Conservation (phyloP, 2,113 vertebrate genomes). For the Anas platyrhynchos region DNA sequence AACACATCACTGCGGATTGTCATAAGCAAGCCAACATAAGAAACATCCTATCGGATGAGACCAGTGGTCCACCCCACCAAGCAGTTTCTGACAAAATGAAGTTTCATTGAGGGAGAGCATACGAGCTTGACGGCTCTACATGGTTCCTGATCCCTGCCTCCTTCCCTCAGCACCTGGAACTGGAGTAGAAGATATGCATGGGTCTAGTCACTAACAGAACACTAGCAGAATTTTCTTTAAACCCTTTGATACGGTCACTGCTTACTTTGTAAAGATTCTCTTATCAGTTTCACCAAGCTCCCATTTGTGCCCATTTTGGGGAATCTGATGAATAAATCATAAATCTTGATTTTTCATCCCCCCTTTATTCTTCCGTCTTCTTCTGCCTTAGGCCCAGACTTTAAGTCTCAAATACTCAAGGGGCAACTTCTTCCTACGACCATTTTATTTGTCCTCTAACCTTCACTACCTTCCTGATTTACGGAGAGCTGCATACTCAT, state of each 20-base stretch:
- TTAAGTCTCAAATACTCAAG: not conserved
- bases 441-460: not conserved
- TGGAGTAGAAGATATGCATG: not conserved
- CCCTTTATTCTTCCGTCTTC: not conserved
- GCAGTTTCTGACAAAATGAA: not conserved
- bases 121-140: not conserved
- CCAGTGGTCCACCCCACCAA: not conserved
- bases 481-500: fast-evolving
- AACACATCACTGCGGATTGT: not conserved
- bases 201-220: not conserved
- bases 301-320: not conserved
- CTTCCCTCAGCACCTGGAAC: not conserved
- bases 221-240: not conserved
- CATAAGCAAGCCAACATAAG: not conserved
- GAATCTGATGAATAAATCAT: not conserved
- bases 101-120: not conserved
- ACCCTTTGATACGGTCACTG: not conserved
- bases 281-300: not conserved
- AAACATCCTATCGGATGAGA: not conserved
- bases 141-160: not conserved
- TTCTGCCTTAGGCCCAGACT: not conserved
- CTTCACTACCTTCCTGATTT: not conserved
- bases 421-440: not conserved
- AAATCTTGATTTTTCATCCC: not conserved
- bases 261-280: not conserved